phyloP scores from a whole-genome alignment of 2,113 vertebrate genomes.

The Forbesichthys agassizii region DNA sequence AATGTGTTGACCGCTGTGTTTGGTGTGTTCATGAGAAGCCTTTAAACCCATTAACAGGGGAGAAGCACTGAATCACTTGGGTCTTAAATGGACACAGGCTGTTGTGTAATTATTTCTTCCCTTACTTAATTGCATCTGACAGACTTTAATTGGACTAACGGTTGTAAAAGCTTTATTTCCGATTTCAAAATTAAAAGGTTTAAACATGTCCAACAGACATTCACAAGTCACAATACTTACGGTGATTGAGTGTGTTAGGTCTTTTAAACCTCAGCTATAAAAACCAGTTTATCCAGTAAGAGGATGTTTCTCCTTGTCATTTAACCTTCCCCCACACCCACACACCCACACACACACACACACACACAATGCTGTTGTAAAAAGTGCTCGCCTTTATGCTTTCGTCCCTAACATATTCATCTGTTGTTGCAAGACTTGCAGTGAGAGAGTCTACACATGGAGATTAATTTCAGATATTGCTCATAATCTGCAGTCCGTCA shows the following conservation, averaged over 20 bases:
- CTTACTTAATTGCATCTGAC: conserved; percentile 49
- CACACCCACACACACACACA: background rate
- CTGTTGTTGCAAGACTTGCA: background rate
- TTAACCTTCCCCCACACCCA: too few relatives aligned
- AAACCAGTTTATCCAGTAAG: conserved; percentile 69
- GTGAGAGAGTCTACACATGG: too few relatives aligned
- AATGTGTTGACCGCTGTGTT: conserved; percentile 12
- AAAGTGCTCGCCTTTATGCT: conserved; percentile 11
- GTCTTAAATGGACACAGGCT: conserved; percentile 29
- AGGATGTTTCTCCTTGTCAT: conserved; percentile 57
- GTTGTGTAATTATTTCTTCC: conserved; percentile 47
- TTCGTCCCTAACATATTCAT: conserved; percentile 20
- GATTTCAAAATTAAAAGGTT: conserved; percentile 12
- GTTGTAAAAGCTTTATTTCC: conserved; percentile 41
- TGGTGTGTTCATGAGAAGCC: conserved; percentile 22
- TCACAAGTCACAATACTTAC: background rate
- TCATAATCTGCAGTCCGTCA: background rate
- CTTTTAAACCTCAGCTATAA: conserved; percentile 53
- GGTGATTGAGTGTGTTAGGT: conserved; percentile 12
- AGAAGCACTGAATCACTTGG: background rate
- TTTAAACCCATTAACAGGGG: conserved; percentile 36
- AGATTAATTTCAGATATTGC: background rate
- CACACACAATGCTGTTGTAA: conserved; percentile 9
- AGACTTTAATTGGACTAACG: conserved; percentile 51
- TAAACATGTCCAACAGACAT: conserved; percentile 17